A percentile compares a stretch with the other conserved stretches of the same genome.
Conservation (phyloP, 2,113 vertebrate genomes). For the Zosterops pallidus region DNA sequence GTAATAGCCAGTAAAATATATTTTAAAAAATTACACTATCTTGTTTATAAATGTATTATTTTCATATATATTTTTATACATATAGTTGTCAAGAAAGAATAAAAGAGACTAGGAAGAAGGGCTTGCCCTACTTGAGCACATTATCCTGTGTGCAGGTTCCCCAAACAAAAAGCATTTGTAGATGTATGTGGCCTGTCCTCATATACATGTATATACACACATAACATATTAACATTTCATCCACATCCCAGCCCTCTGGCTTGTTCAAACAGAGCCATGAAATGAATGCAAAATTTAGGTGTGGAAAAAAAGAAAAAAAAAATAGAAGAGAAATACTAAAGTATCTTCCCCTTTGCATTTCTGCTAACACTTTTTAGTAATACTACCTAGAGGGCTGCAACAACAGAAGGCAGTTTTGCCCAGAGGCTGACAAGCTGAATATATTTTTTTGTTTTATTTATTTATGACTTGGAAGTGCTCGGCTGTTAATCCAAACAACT, state of each 20-base stretch:
- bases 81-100: background rate
- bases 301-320: background rate
- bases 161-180: background rate
- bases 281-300: background rate
- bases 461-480: background rate
- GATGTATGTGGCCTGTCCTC: background rate
- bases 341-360: background rate
- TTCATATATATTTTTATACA: background rate
- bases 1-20: background rate
- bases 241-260: background rate
- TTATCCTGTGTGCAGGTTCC: background rate
- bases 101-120: background rate
- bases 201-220: background rate
- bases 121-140: background rate
- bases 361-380: background rate
- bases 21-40: background rate
- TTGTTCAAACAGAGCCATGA: background rate
- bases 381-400: background rate
- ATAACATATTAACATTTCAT: background rate
- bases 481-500: background rate
- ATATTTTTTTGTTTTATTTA: background rate
- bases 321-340: background rate
- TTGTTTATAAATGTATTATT: background rate
- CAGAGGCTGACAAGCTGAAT: constrained; percentile 7
- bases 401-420: constrained; percentile 11